These are phyloP conservation scores for Nomada goodeniana DNA, from an alignment of 2,888 invertebrate genomes.

Conservation along the genomic window DNA sequence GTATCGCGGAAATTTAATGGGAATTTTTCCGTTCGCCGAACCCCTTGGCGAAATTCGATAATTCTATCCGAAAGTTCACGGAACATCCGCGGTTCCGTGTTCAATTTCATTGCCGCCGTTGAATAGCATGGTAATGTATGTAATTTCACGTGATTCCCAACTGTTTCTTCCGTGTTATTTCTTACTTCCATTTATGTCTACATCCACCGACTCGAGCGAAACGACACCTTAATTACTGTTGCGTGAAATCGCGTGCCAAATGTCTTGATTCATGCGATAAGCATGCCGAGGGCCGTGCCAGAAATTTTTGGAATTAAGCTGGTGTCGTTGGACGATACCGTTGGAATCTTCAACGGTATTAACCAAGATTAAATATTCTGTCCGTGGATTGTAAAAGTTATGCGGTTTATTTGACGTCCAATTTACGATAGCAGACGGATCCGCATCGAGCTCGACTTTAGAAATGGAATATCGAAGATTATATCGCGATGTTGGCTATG, in stretches of 20 bases:
- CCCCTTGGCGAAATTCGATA: too few relatives aligned
- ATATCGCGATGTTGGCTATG: too few relatives aligned
- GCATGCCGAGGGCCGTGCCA: neutral
- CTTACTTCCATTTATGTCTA: neutral
- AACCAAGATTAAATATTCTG: neutral
- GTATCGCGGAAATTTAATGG: too few relatives aligned
- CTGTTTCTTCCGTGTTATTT: neutral
- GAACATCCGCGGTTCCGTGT: too few relatives aligned
- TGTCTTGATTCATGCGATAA: constrained; percentile 15
- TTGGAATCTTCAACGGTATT: neutral
- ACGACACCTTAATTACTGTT: neutral
- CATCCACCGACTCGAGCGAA: neutral
- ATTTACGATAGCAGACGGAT: neutral
- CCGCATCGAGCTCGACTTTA: too few relatives aligned
- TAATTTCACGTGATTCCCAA: neutral
- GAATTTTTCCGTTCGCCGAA: too few relatives aligned
- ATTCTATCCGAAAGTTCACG: too few relatives aligned
- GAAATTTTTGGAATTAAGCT: constrained; percentile 1
- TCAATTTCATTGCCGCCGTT: too few relatives aligned
- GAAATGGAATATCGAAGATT: neutral
- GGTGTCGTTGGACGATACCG: neutral
- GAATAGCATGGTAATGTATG: neutral
- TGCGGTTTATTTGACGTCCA: neutral
- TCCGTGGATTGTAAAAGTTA: neutral
- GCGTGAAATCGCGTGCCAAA: constrained; percentile 1